Evolutionary conservation across 2,113 vertebrate species (phyloP).

Genomic region (Manacus vitellinus): DNA sequence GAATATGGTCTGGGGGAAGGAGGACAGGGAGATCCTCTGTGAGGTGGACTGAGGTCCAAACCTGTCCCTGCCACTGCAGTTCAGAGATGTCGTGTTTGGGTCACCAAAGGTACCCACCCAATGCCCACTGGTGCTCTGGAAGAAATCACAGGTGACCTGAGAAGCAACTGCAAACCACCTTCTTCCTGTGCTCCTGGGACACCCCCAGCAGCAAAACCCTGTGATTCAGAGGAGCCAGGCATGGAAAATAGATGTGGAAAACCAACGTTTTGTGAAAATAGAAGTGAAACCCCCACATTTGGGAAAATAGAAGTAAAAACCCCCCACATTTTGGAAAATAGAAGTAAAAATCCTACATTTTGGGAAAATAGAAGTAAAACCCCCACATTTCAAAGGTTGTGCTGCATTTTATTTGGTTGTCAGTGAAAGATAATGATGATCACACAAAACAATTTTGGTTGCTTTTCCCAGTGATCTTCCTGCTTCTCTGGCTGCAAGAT

Average conservation of each 20-base stretch:
- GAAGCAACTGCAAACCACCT: not conserved
- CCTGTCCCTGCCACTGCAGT: not conserved
- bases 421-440: not conserved
- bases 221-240: not conserved
- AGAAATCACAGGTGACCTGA: not conserved
- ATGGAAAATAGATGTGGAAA: not conserved
- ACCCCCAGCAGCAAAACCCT: not conserved
- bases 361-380: not conserved
- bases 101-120: accelerated
- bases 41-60: not conserved
- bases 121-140: not conserved
- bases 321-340: not conserved
- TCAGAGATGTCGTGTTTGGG: not conserved
- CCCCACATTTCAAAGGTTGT: not conserved
- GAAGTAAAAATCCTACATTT: not conserved
- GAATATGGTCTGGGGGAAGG: not conserved
- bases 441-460: not conserved
- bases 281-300: not conserved
- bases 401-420: not conserved
- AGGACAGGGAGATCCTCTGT: not conserved
- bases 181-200: not conserved
- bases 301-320: not conserved
- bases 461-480: not conserved
- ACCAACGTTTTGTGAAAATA: not conserved
- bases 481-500: not conserved